Base-by-base conservation (phyloP, 2,797 vertebrate species). In the Manis javanica region DNA sequence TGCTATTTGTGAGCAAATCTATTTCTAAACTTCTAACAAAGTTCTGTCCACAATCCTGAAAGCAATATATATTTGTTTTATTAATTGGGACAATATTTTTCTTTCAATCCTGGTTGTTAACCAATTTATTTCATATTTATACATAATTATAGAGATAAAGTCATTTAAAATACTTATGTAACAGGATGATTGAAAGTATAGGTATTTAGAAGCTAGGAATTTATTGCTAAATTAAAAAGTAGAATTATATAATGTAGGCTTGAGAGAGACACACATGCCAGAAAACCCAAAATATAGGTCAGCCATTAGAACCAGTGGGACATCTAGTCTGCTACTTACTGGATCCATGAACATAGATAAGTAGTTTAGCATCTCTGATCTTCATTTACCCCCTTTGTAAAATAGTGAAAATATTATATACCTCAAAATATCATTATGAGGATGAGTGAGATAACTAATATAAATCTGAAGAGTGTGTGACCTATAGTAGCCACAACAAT, bases 151-250 rank as follows among this genome's bases (percentile, higher is more conserved):
- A 92, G 14, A 49, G 1, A 87, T 11, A 39, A 78, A 51, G 2
- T 49, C 1, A 79, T 87, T 90, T 53, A 59, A 91, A 68, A 77
- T 57, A 85, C 34, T 10, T 57, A 46, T 15, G 2, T 7, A 57
- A 3, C 5, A 95, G 3, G 4, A 1, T 29, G 23, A 57, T n/a
- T 63, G 18, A 31, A 34, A 82, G 3, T 8, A 1, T 23, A 82
- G 12, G 72, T 89, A 57, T 10, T n/a, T 23, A 91, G 49, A 94
- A 64, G 14, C 19, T 78, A 74, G 53, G 74, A 61, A 7, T 63
- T 92, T 78, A 63, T 6, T 93, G 57, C 79, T 77, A 71, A 49
- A 49, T 94, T 90, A 63, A 53, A 34, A 90, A 23, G 51, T n/a
- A 59, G 21, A 72, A 57, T 69, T 82, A 72, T 66, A 12, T 61